These are phyloP conservation scores for Lamproptera curius DNA, from an alignment of 2,888 invertebrate species.

Conservation along the genomic window DNA sequence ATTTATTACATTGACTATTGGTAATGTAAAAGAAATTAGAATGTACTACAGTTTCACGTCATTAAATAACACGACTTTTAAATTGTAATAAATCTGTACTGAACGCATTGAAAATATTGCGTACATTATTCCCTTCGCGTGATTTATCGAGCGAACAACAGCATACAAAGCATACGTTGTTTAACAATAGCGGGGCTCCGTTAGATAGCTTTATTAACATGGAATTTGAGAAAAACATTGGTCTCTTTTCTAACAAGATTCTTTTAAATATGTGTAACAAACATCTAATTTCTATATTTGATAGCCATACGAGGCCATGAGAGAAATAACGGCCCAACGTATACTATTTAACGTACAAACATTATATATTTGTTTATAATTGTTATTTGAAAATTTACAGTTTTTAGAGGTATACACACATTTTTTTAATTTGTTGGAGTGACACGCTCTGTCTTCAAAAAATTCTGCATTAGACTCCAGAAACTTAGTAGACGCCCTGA, in stretches of 20 bases:
- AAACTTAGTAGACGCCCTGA: too few species aligned
- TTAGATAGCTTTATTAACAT: neutral
- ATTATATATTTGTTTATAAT: neutral
- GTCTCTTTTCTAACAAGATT: neutral
- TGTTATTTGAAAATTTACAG: too few species aligned
- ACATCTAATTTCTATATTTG: neutral
- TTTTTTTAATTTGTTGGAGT: too few species aligned
- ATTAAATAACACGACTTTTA: neutral
- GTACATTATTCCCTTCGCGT: neutral
- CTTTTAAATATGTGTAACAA: neutral
- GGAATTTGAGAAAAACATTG: neutral
- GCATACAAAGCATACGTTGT: neutral
- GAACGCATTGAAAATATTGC: neutral
- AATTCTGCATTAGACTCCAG: too few species aligned
- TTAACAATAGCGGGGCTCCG: neutral
- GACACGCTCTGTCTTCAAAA: too few species aligned
- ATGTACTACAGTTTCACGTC: neutral
- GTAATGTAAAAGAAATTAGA: neutral
- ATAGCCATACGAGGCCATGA: neutral
- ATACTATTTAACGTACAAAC: neutral
- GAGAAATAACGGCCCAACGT: neutral
- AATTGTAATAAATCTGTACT: neutral
- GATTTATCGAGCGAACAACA: neutral
- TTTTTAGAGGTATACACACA: too few species aligned
- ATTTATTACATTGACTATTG: neutral